Evolutionary conservation across 2,113 vertebrate species (phyloP), one percentile per base, ranked within the genome.

Genomic region (Lonchura striata): DNA sequence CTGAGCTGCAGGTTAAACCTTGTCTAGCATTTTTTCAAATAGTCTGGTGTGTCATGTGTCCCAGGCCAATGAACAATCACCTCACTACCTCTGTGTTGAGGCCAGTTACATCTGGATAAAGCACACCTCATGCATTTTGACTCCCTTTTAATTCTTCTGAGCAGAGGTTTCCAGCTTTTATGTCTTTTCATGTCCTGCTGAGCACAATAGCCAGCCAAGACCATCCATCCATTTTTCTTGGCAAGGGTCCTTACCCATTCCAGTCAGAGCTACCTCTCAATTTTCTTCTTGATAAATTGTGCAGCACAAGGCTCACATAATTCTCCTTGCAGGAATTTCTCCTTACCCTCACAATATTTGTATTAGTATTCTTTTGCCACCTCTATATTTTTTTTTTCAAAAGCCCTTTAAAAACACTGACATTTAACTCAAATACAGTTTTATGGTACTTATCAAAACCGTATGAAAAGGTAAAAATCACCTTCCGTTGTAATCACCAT

Each of bases 111-210:
- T 10, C 7, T 39, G n/a, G 13, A 39, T n/a, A 63, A 47, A 78
- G 30, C 16, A 63, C 2, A 2, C 9, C 35, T 71, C 0, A 0
- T 0, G 0, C 1, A 0, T 91, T 86, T 66, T 66, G 16, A 42
- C 56, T 83, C n/a, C 28, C 10, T 76, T 83, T 77, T 61, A 3
- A 14, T 85, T 70, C 27, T 50, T 24, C 46, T 21, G 4, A 86
- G 59, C 20, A 37, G 50, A 57, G 8, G 4, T 59, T 65, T 75
- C 27, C 53, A 78, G 49, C 12, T 95, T 66, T 71, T 19, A 6
- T 46, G n/a, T 28, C 20, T 86, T 61, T 64, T 82, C 23, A 49
- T 54, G 79, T 61, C 54, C 23, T 66, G n/a, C 35, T 56, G 60
- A 82, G 47, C 21, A 59, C 52, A 65, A 59, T 7, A 65, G 28